Conservation (phyloP, 2,888 invertebrate species). For the Cheilosia impressa region DNA sequence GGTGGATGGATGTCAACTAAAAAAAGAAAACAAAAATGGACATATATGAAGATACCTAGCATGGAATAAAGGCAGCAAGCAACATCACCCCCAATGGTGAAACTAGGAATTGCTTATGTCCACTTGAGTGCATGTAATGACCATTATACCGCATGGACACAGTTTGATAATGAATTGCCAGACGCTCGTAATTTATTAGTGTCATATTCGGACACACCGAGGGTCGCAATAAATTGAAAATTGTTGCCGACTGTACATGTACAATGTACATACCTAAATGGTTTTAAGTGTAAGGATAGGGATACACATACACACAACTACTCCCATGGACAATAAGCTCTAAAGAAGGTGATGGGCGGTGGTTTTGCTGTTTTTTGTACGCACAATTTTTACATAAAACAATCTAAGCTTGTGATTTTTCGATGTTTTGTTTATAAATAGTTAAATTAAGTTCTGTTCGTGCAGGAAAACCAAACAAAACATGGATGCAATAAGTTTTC, state of each 20-base stretch:
- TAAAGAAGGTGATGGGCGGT: neutral
- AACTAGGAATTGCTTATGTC: slow-evolving; percentile 50
- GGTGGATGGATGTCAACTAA: neutral
- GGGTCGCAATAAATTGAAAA: slow-evolving; percentile 52
- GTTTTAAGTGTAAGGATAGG: slow-evolving; percentile 5
- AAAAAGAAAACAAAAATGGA: slow-evolving; percentile 15
- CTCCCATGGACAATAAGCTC: neutral
- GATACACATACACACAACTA: neutral
- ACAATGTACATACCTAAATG: too few species aligned
- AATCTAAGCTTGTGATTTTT: too few species aligned
- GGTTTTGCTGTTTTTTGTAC: too few species aligned
- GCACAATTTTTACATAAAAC: too few species aligned
- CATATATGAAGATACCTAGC: slow-evolving; percentile 11
- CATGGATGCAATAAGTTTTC: too few species aligned
- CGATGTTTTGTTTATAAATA: too few species aligned
- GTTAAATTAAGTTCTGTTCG: too few species aligned
- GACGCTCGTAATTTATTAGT: slow-evolving; percentile 60
- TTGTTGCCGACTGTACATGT: slow-evolving; percentile 24
- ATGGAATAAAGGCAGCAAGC: slow-evolving; percentile 11
- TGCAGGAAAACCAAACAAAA: too few species aligned
- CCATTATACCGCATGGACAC: slow-evolving; percentile 51
- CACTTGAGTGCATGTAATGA: slow-evolving; percentile 58
- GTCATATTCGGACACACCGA: slow-evolving; percentile 42
- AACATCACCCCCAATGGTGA: slow-evolving; percentile 33
- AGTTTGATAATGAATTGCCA: slow-evolving; percentile 64